Evolutionary conservation across 1,140 invertebrate species (phyloP).

Genomic region (Acromyrmex heyeri): DNA sequence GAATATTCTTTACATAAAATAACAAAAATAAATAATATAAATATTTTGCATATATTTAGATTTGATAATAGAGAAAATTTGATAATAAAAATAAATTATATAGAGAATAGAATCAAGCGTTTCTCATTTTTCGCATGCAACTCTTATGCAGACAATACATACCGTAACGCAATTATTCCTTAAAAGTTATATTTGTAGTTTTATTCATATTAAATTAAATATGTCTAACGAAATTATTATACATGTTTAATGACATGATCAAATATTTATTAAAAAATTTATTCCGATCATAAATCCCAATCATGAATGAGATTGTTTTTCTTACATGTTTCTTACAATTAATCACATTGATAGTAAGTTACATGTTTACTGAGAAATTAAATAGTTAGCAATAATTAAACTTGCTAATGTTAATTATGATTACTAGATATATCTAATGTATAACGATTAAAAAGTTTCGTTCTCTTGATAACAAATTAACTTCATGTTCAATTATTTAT

Average conservation of each 20-base stretch:
- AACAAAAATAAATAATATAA: too few relatives aligned
- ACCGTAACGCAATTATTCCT: neutral
- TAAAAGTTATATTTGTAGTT: neutral
- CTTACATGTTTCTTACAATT: neutral
- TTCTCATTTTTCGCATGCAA: neutral
- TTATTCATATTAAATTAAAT: too few relatives aligned
- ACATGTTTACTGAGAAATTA: neutral
- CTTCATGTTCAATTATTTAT: neutral
- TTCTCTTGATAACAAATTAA: neutral
- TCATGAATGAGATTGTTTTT: neutral
- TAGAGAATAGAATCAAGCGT: neutral
- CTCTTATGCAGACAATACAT: neutral
- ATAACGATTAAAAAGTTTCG: neutral
- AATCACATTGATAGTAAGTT: neutral
- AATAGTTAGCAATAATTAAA: neutral
- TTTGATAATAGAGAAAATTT: too few relatives aligned
- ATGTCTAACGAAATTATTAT: too few relatives aligned
- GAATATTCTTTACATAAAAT: too few relatives aligned
- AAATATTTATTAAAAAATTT: slow-evolving; percentile 4
- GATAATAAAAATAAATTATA: too few relatives aligned
- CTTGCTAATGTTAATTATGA: too few relatives aligned
- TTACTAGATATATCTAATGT: neutral
- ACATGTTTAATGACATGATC: neutral
- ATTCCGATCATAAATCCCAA: neutral
- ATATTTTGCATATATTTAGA: too few relatives aligned